phyloP scores from a whole-genome alignment of 1,140 invertebrate species.

The Drosophila arizonae region DNA sequence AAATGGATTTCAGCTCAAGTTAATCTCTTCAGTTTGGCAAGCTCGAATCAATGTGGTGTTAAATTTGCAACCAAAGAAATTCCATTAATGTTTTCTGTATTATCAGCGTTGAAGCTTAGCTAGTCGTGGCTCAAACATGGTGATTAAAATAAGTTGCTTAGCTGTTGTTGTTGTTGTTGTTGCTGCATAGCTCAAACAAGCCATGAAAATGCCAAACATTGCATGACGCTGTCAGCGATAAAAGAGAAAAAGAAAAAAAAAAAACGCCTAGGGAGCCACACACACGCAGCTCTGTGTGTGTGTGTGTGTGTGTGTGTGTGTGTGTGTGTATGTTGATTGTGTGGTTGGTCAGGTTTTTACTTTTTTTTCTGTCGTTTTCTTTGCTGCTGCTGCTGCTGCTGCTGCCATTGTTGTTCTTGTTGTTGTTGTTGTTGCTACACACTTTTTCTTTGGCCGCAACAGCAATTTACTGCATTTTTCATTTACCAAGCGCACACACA shows the following conservation, averaged over 20 bases:
- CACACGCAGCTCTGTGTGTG: slow-evolving; percentile 8
- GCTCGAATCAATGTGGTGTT: slow-evolving; percentile 5
- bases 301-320: neutral
- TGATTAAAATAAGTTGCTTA: slow-evolving; percentile 40
- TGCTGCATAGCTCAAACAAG: slow-evolving; percentile 38
- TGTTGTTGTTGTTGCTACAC: slow-evolving; percentile 51
- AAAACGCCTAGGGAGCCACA: slow-evolving; percentile 23
- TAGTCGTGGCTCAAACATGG: slow-evolving; percentile 28
- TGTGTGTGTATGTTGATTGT: slow-evolving; percentile 1
- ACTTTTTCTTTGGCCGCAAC: slow-evolving; percentile 60
- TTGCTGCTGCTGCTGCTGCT: neutral
- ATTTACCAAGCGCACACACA: slow-evolving; percentile 42
- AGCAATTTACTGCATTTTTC: slow-evolving; percentile 60
- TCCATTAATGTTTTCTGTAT: neutral
- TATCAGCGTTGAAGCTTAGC: slow-evolving; percentile 13
- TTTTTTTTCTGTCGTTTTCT: slow-evolving; percentile 15
- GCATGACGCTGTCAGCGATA: slow-evolving; percentile 53
- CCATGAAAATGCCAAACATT: slow-evolving; percentile 57
- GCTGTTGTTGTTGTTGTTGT: slow-evolving; percentile 23
- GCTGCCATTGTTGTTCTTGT: neutral
- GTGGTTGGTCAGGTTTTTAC: slow-evolving; percentile 49
- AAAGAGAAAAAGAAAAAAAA: slow-evolving; percentile 24
- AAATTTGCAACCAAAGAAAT: slow-evolving; percentile 3
- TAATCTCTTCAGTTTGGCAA: neutral
- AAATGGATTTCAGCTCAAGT: neutral